These are phyloP conservation scores for Hylyphantes graminicola DNA, from an alignment of 1,140 invertebrate species.

Conservation along the genomic window DNA sequence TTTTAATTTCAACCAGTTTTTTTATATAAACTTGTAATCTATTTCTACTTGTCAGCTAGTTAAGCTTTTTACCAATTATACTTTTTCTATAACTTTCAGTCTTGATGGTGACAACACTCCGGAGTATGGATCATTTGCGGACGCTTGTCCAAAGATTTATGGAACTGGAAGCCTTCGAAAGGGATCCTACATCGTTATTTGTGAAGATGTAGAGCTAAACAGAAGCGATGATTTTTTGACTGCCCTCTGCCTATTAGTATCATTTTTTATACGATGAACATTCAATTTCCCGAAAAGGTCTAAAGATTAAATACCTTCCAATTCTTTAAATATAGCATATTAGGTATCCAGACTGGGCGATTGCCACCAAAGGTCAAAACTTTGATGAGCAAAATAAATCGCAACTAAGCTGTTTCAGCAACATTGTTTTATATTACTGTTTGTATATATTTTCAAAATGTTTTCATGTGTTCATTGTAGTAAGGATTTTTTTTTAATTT, in stretches of 20 bases:
- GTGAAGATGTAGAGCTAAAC: not conserved
- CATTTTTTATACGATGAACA: not conserved
- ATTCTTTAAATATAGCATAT: not conserved
- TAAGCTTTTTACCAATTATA: not conserved
- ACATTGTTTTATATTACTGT: not conserved
- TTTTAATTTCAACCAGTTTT: not conserved
- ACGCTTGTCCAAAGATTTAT: not conserved
- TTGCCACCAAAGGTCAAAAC: not conserved
- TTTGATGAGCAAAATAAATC: not conserved
- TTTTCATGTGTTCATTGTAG: not conserved
- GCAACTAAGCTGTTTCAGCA: not conserved
- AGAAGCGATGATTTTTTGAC: not conserved
- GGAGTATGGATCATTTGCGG: not conserved
- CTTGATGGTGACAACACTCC: not conserved
- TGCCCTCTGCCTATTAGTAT: not conserved
- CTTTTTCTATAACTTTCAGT: not conserved
- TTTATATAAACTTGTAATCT: too few species aligned
- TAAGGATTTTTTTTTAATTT: not conserved
- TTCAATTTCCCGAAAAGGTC: not conserved
- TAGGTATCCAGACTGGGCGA: not conserved
- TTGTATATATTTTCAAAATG: not conserved
- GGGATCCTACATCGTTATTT: not conserved
- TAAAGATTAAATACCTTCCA: not conserved
- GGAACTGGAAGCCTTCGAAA: not conserved
- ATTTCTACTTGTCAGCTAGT: too few species aligned